Percentiles rank a stretch among this genome's conserved stretches.
Conservation (phyloP, 2,888 invertebrate genomes). For the Augiades crinisus region DNA sequence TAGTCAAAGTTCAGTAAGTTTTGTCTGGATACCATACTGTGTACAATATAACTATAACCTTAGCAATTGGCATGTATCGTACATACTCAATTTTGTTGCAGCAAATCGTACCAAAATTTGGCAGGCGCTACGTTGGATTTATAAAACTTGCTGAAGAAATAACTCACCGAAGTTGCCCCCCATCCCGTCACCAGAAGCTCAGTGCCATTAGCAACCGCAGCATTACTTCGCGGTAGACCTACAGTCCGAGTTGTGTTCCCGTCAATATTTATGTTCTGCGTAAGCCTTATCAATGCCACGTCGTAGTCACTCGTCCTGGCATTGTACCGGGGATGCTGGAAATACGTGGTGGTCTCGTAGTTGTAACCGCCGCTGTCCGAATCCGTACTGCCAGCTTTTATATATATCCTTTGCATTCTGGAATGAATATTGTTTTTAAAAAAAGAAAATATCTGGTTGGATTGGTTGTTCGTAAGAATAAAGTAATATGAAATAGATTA, state of each 20-base stretch:
- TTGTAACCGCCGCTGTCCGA: constrained; percentile 56
- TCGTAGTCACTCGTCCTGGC: constrained; percentile 62
- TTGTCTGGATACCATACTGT: no score
- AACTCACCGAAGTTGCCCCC: constrained; percentile 7
- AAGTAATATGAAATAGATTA: background rate
- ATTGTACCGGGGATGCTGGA: constrained; percentile 62
- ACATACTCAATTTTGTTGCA: no score
- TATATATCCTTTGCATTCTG: constrained; percentile 46
- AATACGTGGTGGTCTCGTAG: constrained; percentile 51
- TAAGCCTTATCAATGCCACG: constrained; percentile 58
- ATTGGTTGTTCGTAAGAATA: no score
- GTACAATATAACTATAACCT: no score
- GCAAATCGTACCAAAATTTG: no score
- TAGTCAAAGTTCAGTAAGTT: no score
- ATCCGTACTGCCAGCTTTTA: constrained; percentile 64
- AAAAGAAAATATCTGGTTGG: no score
- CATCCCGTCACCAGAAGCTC: constrained; percentile 57
- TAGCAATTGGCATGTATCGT: no score
- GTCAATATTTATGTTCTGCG: constrained; percentile 50
- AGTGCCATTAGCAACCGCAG: constrained; percentile 42
- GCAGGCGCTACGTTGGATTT: no score
- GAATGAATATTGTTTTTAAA: no score
- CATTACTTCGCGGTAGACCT: constrained; percentile 37
- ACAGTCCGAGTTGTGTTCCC: constrained; percentile 46
- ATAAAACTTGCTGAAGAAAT: background rate